phyloP scores from a whole-genome alignment of 2,113 vertebrate species.

The Spea multiplicata region DNA sequence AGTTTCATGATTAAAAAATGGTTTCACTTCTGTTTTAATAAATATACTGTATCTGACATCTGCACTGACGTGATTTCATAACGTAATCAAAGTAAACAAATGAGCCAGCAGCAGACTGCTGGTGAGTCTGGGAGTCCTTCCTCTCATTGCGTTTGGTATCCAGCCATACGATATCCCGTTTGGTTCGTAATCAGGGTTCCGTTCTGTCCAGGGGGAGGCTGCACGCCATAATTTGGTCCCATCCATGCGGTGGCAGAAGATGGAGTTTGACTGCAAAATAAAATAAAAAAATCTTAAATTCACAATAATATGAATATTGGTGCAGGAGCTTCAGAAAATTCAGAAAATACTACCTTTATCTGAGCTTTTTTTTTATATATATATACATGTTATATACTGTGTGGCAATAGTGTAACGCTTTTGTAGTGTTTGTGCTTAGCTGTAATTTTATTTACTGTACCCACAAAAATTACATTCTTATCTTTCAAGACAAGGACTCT shows the following conservation, averaged over 20 bases:
- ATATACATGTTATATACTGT: background rate
- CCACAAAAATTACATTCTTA: too few species aligned
- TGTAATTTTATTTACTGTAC: too few species aligned
- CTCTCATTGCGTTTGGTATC: constrained; percentile 86
- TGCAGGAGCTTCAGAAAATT: too few species aligned
- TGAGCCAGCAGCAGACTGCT: constrained; percentile 50
- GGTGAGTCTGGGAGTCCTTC: constrained; percentile 61
- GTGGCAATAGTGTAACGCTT: too few species aligned
- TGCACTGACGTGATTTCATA: constrained; percentile 72
- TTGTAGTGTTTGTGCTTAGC: too few species aligned
- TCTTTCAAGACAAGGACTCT: too few species aligned
- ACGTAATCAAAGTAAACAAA: constrained; percentile 52
- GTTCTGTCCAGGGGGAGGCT: constrained; percentile 80
- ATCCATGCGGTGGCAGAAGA: constrained; percentile 84
- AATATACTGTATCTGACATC: constrained; percentile 76
- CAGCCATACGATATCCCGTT: constrained; percentile 82
- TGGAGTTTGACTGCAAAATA: constrained; percentile 77
- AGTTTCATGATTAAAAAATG: constrained; percentile 72
- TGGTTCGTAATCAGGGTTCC: constrained; percentile 83
- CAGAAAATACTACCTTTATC: too few species aligned
- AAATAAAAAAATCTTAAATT: background rate
- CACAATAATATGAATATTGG: too few species aligned
- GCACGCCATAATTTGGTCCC: constrained; percentile 79
- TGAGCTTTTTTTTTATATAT: background rate
- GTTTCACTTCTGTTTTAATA: constrained; percentile 63